These are phyloP conservation scores for Cataglyphis livida DNA, from an alignment of 2,888 invertebrate genomes.

Conservation along the genomic window DNA sequence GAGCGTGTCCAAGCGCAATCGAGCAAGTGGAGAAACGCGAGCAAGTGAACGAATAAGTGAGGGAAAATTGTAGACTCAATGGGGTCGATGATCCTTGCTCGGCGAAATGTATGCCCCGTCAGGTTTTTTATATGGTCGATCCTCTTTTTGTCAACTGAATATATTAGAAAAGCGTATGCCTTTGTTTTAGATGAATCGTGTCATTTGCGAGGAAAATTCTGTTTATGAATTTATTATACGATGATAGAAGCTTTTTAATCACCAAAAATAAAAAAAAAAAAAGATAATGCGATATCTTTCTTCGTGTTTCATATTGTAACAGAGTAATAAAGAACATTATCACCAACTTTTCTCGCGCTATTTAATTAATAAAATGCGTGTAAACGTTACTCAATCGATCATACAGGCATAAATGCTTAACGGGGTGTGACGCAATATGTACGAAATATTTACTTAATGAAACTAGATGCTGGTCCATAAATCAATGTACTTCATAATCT, in stretches of 20 bases:
- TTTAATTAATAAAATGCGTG: slow-evolving; percentile 20
- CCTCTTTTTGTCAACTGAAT: slow-evolving; percentile 31
- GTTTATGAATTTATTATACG: neutral
- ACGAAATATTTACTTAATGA: slow-evolving; percentile 45
- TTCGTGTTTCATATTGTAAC: neutral
- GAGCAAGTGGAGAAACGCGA: slow-evolving; percentile 43
- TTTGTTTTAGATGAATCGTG: neutral
- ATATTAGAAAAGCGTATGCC: neutral
- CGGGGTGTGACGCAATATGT: slow-evolving; percentile 23
- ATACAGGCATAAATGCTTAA: slow-evolving; percentile 16
- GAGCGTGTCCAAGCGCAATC: slow-evolving; percentile 41
- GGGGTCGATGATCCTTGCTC: slow-evolving; percentile 39
- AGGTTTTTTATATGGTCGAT: slow-evolving; percentile 18
- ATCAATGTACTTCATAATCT: slow-evolving; percentile 52
- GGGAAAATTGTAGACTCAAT: slow-evolving; percentile 49
- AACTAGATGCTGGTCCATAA: slow-evolving; percentile 40
- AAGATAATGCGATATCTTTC: neutral
- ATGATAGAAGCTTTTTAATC: slow-evolving; percentile 1
- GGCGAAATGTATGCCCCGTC: slow-evolving; percentile 17
- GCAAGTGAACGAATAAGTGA: slow-evolving; percentile 37
- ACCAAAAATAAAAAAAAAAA: neutral
- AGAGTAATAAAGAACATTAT: neutral
- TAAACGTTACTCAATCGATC: slow-evolving; percentile 18
- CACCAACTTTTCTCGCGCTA: neutral
- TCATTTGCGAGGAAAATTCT: neutral